Percentiles rank a stretch among this genome's conserved stretches.
These are phyloP conservation scores for Acheta domesticus DNA, from an alignment of 2,888 invertebrate genomes.

Conservation along the genomic window DNA sequence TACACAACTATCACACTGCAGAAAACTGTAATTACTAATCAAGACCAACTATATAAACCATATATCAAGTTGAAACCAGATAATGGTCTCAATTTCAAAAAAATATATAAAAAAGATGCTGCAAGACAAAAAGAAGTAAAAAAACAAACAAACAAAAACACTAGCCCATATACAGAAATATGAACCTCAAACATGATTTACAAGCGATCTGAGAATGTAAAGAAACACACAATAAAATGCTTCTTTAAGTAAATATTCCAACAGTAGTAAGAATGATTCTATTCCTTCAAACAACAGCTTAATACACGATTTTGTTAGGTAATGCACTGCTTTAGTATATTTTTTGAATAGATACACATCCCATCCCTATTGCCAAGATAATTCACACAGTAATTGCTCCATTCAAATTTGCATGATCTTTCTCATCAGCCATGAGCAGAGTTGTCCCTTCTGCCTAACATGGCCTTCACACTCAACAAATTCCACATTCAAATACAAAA, in stretches of 20 bases:
- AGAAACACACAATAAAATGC: not conserved
- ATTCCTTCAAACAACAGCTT: too few relatives aligned
- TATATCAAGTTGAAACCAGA: not conserved
- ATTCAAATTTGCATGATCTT: not conserved
- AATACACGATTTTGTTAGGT: too few relatives aligned
- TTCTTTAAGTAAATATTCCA: not conserved
- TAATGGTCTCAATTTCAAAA: not conserved
- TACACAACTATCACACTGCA: not conserved
- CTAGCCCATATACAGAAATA: not conserved
- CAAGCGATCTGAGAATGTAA: not conserved
- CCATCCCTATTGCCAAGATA: not conserved
- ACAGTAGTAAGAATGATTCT: too few relatives aligned
- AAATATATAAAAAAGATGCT: not conserved
- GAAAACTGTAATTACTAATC: not conserved
- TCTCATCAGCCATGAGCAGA: not conserved
- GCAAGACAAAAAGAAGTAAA: not conserved
- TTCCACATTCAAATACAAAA: constrained; percentile 4
- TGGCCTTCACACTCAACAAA: not conserved
- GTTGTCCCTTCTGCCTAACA: not conserved
- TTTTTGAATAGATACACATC: not conserved
- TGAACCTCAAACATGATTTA: not conserved
- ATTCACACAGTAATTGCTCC: not conserved
- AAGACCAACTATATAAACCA: not conserved
- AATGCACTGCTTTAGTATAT: not conserved
- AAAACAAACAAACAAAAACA: not conserved